Conservation (phyloP, 2,888 invertebrate genomes). For the Oscheius onirici region DNA sequence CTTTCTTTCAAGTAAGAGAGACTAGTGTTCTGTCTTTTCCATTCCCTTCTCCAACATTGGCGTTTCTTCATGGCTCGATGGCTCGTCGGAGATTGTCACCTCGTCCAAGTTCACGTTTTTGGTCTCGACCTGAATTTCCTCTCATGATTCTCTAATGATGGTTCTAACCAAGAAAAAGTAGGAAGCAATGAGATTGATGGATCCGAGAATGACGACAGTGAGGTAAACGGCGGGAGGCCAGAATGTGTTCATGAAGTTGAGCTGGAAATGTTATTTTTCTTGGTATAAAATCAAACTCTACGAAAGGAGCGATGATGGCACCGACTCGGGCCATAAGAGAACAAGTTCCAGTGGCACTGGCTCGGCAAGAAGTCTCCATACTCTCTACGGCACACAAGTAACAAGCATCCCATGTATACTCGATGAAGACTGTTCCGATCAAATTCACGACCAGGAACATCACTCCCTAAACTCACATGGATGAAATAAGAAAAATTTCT, state of each 20-base stretch:
- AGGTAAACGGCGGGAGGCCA: slow-evolving; percentile 66
- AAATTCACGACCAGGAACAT: slow-evolving; percentile 65
- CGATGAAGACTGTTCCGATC: slow-evolving; percentile 69
- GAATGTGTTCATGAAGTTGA: slow-evolving; percentile 59
- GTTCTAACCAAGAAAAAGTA: slow-evolving; percentile 52
- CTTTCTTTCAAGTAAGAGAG: not conserved
- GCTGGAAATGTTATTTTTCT: slow-evolving; percentile 46
- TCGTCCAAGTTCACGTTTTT: slow-evolving; percentile 51
- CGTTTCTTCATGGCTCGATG: slow-evolving; percentile 40
- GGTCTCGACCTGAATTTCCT: slow-evolving; percentile 42
- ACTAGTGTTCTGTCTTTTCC: slow-evolving; percentile 3
- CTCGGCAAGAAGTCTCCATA: slow-evolving; percentile 64
- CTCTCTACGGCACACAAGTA: slow-evolving; percentile 68
- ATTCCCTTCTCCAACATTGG: slow-evolving; percentile 39
- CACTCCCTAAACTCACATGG: slow-evolving; percentile 51
- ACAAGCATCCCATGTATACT: slow-evolving; percentile 71
- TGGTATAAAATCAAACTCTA: slow-evolving; percentile 23
- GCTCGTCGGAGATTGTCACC: slow-evolving; percentile 39
- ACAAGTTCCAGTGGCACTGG: slow-evolving; percentile 65
- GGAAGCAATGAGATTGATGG: slow-evolving; percentile 57
- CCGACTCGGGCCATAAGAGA: slow-evolving; percentile 66
- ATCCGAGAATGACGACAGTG: slow-evolving; percentile 63
- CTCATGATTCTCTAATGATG: not conserved
- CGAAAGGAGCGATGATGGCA: slow-evolving; percentile 65
- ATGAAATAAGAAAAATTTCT: slow-evolving; percentile 20